Evolutionary conservation across 2,797 vertebrate genomes (phyloP), one percentile per base, ranked within the genome.

Genomic region (Pangasius larnaudii): DNA sequence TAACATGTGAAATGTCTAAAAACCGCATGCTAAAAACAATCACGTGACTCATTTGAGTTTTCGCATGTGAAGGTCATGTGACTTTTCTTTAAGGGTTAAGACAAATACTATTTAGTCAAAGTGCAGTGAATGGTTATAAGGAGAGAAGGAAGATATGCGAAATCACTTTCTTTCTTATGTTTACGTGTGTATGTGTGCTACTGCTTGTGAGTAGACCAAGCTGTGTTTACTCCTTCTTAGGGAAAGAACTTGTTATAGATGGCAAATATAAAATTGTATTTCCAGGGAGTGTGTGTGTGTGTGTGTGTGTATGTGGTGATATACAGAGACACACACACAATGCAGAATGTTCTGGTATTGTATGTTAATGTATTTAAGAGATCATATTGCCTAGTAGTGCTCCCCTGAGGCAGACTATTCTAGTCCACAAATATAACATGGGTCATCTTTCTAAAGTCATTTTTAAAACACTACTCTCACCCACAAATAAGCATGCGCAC

Each of bases 381-480:
- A 82, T 82, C 67, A 65, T 81, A 86, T 86, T 85, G 67, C 75
- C 46, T 71, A 65, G 49, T 59, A 86, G 65, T 58, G 49, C 42
- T 78, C 87, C 82, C 81, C 75, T 27, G 79, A 61, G 87, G 46
- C 16, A 33, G 74, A 61, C 84, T 89, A 86, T 90, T 90, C 56
- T 74, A 84, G 72, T 88, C 59, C 79, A 75, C 58, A 39, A 88
- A 88, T 86, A 86, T 39, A 85, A 71, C 59, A 77, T 71, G 61
- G 84, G 53, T 82, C 49, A 63, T 80, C 67, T 88, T 88, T 81
- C 87, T 80, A 22, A 53, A 87, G 74, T 82, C 77, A n/a, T 56
- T 83, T 87, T 77, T 59, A 84, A 88, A 83, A 72, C 53, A 84
- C 61, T 87, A 42, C 77, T 58, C 36, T 53, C 7, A 1, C 46